These are phyloP conservation scores for Nemopilema nomurai DNA, from an alignment of 30 jellyfish, hydroid and myxozoan species.

Conservation along the genomic window DNA sequence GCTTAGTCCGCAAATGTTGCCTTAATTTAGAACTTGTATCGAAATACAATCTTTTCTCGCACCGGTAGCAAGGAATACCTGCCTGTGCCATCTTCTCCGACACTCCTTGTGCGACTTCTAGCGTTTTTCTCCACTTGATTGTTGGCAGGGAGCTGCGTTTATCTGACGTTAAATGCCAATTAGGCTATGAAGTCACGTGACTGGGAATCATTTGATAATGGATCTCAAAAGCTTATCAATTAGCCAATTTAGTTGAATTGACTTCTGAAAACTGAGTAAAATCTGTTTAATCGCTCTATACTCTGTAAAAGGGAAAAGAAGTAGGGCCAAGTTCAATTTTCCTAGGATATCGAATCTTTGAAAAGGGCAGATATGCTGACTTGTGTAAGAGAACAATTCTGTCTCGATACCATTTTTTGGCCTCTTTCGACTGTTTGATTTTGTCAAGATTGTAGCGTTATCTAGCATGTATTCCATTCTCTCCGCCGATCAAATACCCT, in stretches of 20 bases:
- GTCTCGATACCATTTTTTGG: no score
- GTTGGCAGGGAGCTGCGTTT: not conserved
- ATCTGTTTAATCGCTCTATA: no score
- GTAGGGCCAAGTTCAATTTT: no score
- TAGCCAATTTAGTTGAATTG: no score
- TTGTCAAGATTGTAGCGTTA: no score
- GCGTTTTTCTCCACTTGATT: not conserved
- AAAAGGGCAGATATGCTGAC: no score
- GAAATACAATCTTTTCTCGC: constrained; percentile 23
- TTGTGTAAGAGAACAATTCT: no score
- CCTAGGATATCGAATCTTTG: no score
- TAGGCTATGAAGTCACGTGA: not conserved
- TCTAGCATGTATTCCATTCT: no score
- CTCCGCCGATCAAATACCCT: no score
- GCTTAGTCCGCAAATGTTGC: constrained; percentile 27
- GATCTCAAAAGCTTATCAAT: not conserved
- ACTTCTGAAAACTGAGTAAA: not conserved
- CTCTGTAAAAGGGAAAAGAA: no score
- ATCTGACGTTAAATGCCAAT: not conserved
- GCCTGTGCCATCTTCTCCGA: constrained; percentile 15
- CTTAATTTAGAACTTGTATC: constrained; percentile 38
- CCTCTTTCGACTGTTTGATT: no score
- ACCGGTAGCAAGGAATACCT: constrained; percentile 62
- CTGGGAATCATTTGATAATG: not conserved
- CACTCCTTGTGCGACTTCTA: not conserved